phyloP scores from a whole-genome alignment of 2,888 invertebrate genomes.

The Tiphia femorata region DNA sequence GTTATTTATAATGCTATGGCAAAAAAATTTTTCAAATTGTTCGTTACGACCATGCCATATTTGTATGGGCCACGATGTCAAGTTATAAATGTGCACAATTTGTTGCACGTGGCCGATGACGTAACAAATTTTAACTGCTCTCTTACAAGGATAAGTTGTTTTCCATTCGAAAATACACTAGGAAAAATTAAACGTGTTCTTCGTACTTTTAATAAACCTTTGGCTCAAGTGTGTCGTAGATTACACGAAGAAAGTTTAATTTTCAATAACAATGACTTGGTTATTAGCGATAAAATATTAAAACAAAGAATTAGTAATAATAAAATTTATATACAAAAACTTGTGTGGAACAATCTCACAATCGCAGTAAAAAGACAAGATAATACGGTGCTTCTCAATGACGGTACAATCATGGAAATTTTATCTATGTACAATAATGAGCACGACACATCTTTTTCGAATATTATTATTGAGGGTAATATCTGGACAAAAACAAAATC shows the following conservation, averaged over 20 bases:
- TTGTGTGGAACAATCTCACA: too few relatives aligned
- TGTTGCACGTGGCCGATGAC: conserved; percentile 30
- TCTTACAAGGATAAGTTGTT: too few relatives aligned
- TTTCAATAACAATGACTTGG: background rate
- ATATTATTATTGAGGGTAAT: background rate
- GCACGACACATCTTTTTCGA: too few relatives aligned
- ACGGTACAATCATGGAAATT: conserved; percentile 8
- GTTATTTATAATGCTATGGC: too few relatives aligned
- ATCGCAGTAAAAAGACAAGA: conserved; percentile 4
- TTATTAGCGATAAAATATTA: background rate
- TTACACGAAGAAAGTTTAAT: background rate
- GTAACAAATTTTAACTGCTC: too few relatives aligned
- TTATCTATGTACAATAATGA: too few relatives aligned
- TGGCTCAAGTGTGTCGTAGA: conserved; percentile 21
- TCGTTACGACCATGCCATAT: conserved; percentile 1
- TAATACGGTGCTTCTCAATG: conserved; percentile 7
- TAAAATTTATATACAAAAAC: too few relatives aligned
- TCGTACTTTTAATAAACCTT: conserved; percentile 11
- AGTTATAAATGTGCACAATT: conserved; percentile 20
- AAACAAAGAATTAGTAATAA: background rate
- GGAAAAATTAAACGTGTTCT: too few relatives aligned
- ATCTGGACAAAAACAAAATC: background rate
- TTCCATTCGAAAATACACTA: too few relatives aligned
- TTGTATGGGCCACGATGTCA: conserved; percentile 13
- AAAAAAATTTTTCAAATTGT: conserved; percentile 7